A percentile compares a stretch with the other conserved stretches of the same genome.
Conservation (phyloP, 1,140 invertebrate species). For the Platorchestia sp. region DNA sequence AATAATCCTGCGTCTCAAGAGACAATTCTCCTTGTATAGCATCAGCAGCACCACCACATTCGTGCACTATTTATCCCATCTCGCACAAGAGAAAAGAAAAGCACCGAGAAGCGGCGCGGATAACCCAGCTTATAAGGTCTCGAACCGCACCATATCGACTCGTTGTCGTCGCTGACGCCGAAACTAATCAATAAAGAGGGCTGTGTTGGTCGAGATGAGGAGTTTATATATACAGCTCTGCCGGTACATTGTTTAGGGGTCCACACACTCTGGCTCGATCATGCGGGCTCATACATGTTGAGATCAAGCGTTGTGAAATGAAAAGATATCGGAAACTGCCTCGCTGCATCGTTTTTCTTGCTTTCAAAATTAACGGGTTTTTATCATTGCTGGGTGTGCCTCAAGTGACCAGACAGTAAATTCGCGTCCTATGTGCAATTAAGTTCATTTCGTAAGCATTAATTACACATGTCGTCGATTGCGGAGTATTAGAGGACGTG, state of each 20-base stretch:
- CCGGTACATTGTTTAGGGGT: background rate
- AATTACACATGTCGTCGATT: background rate
- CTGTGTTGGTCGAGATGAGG: background rate
- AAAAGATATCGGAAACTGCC: background rate
- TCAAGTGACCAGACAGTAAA: background rate
- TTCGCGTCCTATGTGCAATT: background rate
- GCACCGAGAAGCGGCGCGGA: background rate
- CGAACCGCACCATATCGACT: background rate
- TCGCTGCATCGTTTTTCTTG: background rate
- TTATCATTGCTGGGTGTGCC: background rate
- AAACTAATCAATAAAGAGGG: constrained; percentile 9
- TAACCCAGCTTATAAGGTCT: background rate
- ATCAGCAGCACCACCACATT: background rate
- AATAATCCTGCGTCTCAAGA: background rate
- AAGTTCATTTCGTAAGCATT: background rate
- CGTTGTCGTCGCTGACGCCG: background rate
- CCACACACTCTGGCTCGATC: background rate
- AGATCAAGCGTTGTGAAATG: background rate
- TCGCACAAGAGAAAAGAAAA: background rate
- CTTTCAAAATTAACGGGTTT: background rate
- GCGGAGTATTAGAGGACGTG: background rate
- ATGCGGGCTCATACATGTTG: background rate
- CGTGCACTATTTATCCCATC: background rate
- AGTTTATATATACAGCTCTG: background rate
- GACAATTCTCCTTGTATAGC: background rate